Evolutionary conservation across 2,888 invertebrate genomes (phyloP).

Genomic region (Mimas tiliae): DNA sequence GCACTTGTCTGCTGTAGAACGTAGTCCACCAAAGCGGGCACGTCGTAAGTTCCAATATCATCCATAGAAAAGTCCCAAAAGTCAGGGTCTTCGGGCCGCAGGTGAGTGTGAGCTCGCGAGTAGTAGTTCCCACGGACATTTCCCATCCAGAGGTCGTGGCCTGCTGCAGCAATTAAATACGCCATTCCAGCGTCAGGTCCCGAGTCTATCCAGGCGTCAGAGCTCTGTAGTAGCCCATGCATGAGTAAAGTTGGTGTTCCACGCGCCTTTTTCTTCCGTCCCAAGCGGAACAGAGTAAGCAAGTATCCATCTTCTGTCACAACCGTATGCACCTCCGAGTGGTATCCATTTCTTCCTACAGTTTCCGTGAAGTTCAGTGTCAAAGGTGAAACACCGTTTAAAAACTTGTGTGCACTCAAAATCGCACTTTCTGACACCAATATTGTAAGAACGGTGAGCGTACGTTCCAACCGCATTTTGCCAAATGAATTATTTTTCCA

Average conservation of each 20-base stretch:
- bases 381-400: background rate
- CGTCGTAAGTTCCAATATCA: slow-evolving; percentile 89
- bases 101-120: slow-evolving; percentile 73
- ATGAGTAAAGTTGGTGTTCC: slow-evolving; percentile 61
- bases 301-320: slow-evolving; percentile 67
- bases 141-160: slow-evolving; percentile 45
- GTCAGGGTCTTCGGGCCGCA: slow-evolving; percentile 61
- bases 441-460: background rate
- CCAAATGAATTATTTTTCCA: background rate
- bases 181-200: slow-evolving; percentile 55
- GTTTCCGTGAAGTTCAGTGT: slow-evolving; percentile 37
- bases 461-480: background rate
- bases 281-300: slow-evolving; percentile 55
- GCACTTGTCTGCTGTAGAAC: slow-evolving; percentile 54
- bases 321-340: slow-evolving; percentile 57
- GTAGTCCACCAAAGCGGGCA: slow-evolving; percentile 86
- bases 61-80: slow-evolving; percentile 89
- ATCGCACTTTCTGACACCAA: no score
- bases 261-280: background rate
- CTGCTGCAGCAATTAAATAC: slow-evolving; percentile 48
- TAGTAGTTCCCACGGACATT: slow-evolving; percentile 56
- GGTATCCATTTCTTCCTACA: slow-evolving; percentile 52
- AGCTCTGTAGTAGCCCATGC: slow-evolving; percentile 67
- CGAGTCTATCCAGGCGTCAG: slow-evolving; percentile 65
- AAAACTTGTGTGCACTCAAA: background rate